Evolutionary conservation across 2,797 vertebrate species (phyloP).

Genomic region (Micropoecilia bifurca): DNA sequence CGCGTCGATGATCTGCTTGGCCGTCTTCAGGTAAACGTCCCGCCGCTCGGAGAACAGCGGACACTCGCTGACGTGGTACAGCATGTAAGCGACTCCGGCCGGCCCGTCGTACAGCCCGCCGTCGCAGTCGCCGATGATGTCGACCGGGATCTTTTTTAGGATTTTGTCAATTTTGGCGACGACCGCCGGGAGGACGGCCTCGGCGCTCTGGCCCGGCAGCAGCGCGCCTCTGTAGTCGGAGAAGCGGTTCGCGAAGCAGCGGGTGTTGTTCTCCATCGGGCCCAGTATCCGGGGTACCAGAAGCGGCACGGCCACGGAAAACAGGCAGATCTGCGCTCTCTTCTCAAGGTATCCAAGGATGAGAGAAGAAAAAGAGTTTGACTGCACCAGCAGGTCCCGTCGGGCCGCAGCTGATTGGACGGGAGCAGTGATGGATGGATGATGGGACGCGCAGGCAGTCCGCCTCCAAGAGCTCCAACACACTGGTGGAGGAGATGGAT

Average conservation of each 20-base stretch:
- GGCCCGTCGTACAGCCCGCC: constrained; percentile 87
- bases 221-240: constrained; percentile 86
- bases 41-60: constrained; percentile 82
- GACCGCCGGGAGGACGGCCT: constrained; percentile 78
- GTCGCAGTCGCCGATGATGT: constrained; percentile 72
- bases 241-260: constrained; percentile 89
- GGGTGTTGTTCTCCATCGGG: constrained; percentile 86
- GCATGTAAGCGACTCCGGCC: constrained; percentile 89
- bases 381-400: constrained; percentile 13
- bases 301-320: too few relatives aligned
- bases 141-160: constrained; percentile 79
- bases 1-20: constrained; percentile 86
- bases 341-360: constrained; percentile 28
- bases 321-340: not conserved
- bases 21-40: constrained; percentile 82
- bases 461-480: constrained; percentile 7
- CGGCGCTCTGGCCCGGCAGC: constrained; percentile 77
- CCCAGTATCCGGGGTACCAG: not conserved
- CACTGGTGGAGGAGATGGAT: not conserved
- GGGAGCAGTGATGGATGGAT: constrained; percentile 42
- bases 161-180: constrained; percentile 84
- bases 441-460: constrained; percentile 13
- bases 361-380: constrained; percentile 15
- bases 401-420: constrained; percentile 60
- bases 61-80: constrained; percentile 87